Evolutionary conservation across 2,888 invertebrate species (phyloP).

Genomic region (Aelia acuminata): DNA sequence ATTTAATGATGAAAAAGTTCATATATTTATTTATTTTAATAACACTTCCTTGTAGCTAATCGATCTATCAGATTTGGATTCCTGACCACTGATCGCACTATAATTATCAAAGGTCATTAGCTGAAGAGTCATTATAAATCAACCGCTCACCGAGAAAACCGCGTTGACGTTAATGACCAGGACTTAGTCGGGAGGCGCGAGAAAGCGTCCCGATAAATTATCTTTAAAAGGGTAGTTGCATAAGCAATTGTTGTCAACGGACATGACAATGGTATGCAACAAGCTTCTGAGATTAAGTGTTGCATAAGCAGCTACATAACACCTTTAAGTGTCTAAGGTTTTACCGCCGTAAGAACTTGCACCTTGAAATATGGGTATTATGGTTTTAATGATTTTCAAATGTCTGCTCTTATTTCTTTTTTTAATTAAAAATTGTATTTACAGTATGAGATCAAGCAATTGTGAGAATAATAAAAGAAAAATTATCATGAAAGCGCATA

Average conservation of each 20-base stretch:
- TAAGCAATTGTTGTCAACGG: slow-evolving; percentile 21
- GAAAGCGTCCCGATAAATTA: slow-evolving; percentile 1
- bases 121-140: not conserved
- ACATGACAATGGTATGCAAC: not conserved
- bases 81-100: not conserved
- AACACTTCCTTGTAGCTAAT: too few species aligned
- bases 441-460: too few species aligned
- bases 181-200: not conserved
- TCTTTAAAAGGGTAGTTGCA: slow-evolving; percentile 23
- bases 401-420: not conserved
- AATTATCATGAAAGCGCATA: too few species aligned
- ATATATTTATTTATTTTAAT: too few species aligned
- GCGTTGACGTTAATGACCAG: not conserved
- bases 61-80: too few species aligned
- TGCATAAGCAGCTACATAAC: slow-evolving; percentile 6
- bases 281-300: not conserved
- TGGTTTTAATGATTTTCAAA: not conserved
- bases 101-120: slow-evolving; percentile 23
- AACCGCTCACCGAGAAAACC: not conserved
- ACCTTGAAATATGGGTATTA: not conserved
- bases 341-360: not conserved
- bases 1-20: too few species aligned
- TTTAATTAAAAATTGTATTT: too few species aligned
- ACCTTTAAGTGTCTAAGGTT: not conserved
- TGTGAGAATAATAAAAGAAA: too few species aligned